Evolutionary conservation across 1,140 invertebrate species (phyloP), one percentile per base, ranked within the genome.

Genomic region (Adoxophyes honmai): DNA sequence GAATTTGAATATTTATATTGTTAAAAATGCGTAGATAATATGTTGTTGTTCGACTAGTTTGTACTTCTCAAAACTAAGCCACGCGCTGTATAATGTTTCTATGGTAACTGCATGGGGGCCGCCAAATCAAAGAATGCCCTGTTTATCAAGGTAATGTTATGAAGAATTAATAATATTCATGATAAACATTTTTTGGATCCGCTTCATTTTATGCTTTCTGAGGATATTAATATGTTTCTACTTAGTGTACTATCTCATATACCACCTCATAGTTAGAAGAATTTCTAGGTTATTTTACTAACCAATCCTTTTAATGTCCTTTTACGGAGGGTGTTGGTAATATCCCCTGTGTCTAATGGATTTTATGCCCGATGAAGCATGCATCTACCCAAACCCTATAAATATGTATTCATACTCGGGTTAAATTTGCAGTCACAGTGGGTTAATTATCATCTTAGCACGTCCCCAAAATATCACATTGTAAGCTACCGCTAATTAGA

Each of bases 41-140:
- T 48, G 42, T 48, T 48, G 42, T 48, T 48, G 42, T 48, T 48
- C 42, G 8, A 52, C 28, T 34, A 52, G 34, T 34, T 11, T 52
- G 34, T 52, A 52, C 51, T 35, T 1, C 13, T 18, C 11, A 52
- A 16, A 18, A 13, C 34, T 28, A 60, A 57, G 44, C 39, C 62
- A 58, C 48, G 28, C 64, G 61, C 68, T 62, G 58, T 72, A 69
- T 48, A 52, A 76, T 73, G 64, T 66, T 66, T 57, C 33, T 60
- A 60, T 66, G 53, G 36, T 71, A 70, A 73, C 78, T 86, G 79
- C 63, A 86, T 86, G 85, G 82, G 85, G 81, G 74, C 77, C 80
- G 77, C 76, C 74, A 85, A 81, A 78, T 86, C 82, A 67, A 88
- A 84, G 70, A 73, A 73, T 77, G 78, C 81, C 62, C 78, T 56